Evolutionary conservation across 2,888 invertebrate species (phyloP).

Genomic region (Dolomedes plantarius): DNA sequence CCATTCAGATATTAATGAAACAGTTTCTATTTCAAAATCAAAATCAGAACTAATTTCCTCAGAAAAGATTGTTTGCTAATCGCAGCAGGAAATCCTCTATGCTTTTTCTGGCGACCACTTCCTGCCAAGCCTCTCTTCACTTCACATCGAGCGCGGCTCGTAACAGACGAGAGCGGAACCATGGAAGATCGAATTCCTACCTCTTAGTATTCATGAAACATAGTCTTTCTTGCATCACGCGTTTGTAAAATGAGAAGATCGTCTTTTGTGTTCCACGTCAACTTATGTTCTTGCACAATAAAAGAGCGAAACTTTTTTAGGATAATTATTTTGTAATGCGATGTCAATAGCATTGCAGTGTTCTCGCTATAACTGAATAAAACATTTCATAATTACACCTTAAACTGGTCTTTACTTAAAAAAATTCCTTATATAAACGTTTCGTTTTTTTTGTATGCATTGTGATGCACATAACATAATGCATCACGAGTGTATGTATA

Average conservation of each 20-base stretch:
- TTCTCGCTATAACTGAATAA: too few relatives aligned
- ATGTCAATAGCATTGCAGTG: too few relatives aligned
- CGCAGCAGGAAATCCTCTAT: neutral
- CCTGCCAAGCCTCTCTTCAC: neutral
- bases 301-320: too few relatives aligned
- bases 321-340: too few relatives aligned
- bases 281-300: too few relatives aligned
- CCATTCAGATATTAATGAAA: too few relatives aligned
- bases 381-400: too few relatives aligned
- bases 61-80: conserved; percentile 9
- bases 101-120: conserved; percentile 1
- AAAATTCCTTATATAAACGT: too few relatives aligned
- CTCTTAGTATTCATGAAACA: conserved; percentile 1
- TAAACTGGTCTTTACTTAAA: too few relatives aligned
- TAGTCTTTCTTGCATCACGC: neutral
- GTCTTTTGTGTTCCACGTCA: neutral
- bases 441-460: too few relatives aligned
- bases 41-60: conserved; percentile 17
- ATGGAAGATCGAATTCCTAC: conserved; percentile 9
- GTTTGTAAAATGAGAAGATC: neutral
- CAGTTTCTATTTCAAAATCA: conserved; percentile 17
- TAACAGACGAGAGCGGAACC: neutral
- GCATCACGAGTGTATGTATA: too few relatives aligned
- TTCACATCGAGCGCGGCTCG: neutral
- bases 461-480: too few relatives aligned